Percentiles rank a stretch among this genome's conserved stretches.
Conservation (phyloP, 2,888 invertebrate genomes). For the Gasteruption jaculator region DNA sequence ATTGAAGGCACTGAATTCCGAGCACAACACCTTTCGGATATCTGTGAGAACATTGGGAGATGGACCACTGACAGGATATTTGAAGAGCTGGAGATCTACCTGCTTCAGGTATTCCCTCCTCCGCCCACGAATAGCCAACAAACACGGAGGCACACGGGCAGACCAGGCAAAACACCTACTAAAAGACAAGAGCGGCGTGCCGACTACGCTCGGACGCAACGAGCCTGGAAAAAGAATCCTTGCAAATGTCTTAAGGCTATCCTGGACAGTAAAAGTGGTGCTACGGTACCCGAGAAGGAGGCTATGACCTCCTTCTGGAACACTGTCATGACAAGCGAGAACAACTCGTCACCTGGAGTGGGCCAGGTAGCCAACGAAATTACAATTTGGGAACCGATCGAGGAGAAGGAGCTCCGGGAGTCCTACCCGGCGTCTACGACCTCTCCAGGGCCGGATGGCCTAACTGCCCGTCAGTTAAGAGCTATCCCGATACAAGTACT, state of each 20-base stretch:
- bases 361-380: background rate
- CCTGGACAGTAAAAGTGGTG: conserved; percentile 9
- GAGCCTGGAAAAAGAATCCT: conserved; percentile 18
- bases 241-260: conserved; percentile 12
- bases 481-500: conserved; percentile 14
- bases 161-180: no score
- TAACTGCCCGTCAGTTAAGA: conserved; percentile 15
- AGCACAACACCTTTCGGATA: no score
- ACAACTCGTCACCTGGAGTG: conserved; percentile 3
- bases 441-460: conserved; percentile 24
- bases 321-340: conserved; percentile 9
- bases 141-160: no score
- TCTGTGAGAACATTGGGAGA: no score
- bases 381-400: conserved; percentile 20
- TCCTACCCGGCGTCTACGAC: conserved; percentile 6
- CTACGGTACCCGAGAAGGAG: background rate
- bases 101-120: no score
- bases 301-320: conserved; percentile 17
- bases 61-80: no score
- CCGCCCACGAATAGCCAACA: no score
- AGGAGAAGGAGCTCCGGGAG: conserved; percentile 8
- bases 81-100: no score
- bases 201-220: conserved; percentile 16
- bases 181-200: conserved; percentile 8
- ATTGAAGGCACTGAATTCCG: no score